phyloP scores from a whole-genome alignment of 2,888 invertebrate species.

The Nineta flava region DNA sequence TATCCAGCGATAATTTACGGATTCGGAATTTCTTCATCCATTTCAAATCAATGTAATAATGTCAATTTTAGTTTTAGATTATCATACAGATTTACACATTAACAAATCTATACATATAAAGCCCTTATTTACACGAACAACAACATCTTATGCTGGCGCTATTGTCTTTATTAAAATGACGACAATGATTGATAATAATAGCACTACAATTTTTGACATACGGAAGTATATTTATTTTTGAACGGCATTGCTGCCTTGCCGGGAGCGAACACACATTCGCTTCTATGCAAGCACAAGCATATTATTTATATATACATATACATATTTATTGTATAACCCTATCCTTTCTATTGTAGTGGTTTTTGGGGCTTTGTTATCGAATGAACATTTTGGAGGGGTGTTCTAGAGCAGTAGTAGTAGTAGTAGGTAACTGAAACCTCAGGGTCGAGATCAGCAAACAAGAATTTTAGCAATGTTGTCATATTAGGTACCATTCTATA shows the following conservation, averaged over 20 bases:
- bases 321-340: conserved; percentile 3
- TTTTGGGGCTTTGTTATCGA: conserved; percentile 8
- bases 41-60: no score
- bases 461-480: conserved; percentile 2
- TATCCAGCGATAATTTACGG: no score
- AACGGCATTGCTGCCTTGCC: background rate
- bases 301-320: background rate
- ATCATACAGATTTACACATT: no score
- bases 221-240: conserved; percentile 2
- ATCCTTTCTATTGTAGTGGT: conserved; percentile 7
- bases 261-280: background rate
- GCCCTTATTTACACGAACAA: no score
- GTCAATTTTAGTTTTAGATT: no score
- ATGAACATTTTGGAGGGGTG: background rate
- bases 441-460: conserved; percentile 4
- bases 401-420: background rate
- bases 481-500: background rate
- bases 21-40: no score
- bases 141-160: no score
- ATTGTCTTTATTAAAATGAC: no score
- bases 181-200: no score
- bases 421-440: conserved; percentile 1
- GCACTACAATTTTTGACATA: background rate
- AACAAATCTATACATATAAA: no score
- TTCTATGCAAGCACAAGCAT: background rate